A percentile compares a stretch with the other conserved stretches of the same genome.
Conservation (phyloP, 2,797 vertebrate genomes). For the Uromys caudimaculatus region DNA sequence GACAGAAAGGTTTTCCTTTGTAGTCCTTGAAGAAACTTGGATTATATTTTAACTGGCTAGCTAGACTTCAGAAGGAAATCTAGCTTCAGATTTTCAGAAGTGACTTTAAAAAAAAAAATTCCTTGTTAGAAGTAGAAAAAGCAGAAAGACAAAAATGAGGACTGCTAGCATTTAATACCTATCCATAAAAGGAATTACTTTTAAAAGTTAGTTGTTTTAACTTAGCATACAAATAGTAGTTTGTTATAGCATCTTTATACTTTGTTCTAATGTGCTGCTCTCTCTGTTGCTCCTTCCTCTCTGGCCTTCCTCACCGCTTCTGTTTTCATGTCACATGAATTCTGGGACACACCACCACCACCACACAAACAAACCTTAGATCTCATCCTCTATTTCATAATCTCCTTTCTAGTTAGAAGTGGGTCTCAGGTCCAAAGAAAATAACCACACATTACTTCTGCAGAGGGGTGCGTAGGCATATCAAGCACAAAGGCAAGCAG, state of each 20-base stretch:
- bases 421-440: background rate
- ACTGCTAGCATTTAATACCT: background rate
- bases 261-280: background rate
- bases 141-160: background rate
- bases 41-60: conserved; percentile 6
- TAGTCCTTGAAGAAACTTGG: conserved; percentile 40
- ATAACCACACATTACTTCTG: background rate
- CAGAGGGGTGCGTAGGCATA: background rate
- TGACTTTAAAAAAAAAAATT: conserved; percentile 17
- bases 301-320: background rate
- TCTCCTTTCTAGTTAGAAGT: background rate
- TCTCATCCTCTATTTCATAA: background rate
- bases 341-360: background rate
- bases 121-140: conserved; percentile 51
- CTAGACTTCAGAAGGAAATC: conserved; percentile 61
- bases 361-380: background rate
- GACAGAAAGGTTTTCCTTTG: conserved; percentile 36
- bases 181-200: background rate
- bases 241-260: background rate
- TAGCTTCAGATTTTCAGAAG: conserved; percentile 44
- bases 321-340: background rate
- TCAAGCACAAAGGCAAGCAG: background rate
- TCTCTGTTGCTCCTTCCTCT: background rate
- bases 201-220: background rate
- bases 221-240: background rate